A percentile compares a stretch with the other conserved stretches of the same genome.
Conservation (phyloP, 23 tunicate genomes). For the Styela plicata region DNA sequence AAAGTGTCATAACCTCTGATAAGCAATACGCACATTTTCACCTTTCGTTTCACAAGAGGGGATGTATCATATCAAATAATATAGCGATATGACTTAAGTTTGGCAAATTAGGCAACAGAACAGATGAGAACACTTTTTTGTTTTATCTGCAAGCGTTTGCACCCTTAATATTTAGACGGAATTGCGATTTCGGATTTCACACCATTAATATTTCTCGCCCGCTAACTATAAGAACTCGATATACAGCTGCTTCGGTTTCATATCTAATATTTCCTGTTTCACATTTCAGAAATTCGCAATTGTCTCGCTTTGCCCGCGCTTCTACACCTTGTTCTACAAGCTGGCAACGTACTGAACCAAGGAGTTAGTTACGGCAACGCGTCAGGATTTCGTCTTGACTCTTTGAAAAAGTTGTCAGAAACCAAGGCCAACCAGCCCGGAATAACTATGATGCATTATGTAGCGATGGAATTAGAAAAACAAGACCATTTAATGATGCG, state of each 20-base stretch:
- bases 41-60: no score
- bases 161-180: background rate
- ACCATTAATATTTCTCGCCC: no score
- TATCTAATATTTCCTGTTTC: no score
- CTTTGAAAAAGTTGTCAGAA: slow-evolving; percentile 61
- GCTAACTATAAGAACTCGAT: no score
- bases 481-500: slow-evolving; percentile 55
- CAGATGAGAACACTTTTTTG: background rate
- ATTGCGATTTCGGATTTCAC: background rate
- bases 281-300: slow-evolving; percentile 59
- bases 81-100: no score
- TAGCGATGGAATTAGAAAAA: slow-evolving; percentile 88
- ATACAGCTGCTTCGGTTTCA: no score
- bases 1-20: no score
- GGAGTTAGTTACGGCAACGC: slow-evolving; percentile 91
- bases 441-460: slow-evolving; percentile 90
- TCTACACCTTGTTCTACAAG: slow-evolving; percentile 79
- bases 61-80: no score
- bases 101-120: no score
- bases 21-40: no score
- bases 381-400: slow-evolving; percentile 63
- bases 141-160: background rate
- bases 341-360: slow-evolving; percentile 81
- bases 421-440: slow-evolving; percentile 94
- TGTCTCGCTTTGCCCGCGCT: slow-evolving; percentile 73